Percentiles rank a stretch among this genome's conserved stretches.
Evolutionary conservation across 2,113 vertebrate species (phyloP).

Genomic region (Excalfactoria chinensis): DNA sequence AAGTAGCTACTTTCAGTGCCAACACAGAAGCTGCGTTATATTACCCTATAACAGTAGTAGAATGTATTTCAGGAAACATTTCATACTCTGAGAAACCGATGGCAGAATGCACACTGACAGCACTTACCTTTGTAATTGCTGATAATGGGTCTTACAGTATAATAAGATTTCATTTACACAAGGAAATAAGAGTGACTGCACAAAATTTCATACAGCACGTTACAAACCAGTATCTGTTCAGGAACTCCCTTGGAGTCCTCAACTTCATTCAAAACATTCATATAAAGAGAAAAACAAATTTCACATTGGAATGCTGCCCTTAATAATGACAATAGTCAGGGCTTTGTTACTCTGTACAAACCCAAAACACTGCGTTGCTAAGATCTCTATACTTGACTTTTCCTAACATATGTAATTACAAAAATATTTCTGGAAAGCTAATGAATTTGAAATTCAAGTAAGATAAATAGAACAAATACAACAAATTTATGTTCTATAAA

Average conservation of each 20-base stretch:
- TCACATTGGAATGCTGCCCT: constrained; percentile 55
- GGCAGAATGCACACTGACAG: constrained; percentile 49
- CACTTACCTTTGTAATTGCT: constrained; percentile 57
- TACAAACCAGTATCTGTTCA: constrained; percentile 7
- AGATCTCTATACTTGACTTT: constrained; percentile 33
- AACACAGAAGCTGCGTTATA: constrained; percentile 56
- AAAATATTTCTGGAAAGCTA: constrained; percentile 55
- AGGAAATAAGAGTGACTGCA: constrained; percentile 23
- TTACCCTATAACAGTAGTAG: constrained; percentile 60
- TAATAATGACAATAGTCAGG: constrained; percentile 45
- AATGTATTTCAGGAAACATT: constrained; percentile 62
- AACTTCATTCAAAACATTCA: constrained; percentile 55
- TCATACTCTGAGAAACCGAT: constrained; percentile 54
- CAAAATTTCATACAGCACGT: constrained; percentile 42
- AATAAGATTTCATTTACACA: constrained; percentile 50
- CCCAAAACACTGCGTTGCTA: constrained; percentile 40
- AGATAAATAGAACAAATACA: constrained; percentile 26
- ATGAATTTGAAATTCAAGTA: constrained; percentile 52
- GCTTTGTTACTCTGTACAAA: constrained; percentile 30
- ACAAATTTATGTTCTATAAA: constrained; percentile 42
- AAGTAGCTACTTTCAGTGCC: constrained; percentile 69
- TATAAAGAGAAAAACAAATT: constrained; percentile 56
- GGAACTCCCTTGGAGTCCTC: constrained; percentile 40
- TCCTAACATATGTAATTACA: constrained; percentile 48
- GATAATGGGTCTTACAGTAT: constrained; percentile 57